Conservation (phyloP, 2,113 vertebrate species). For the Lontra canadensis region DNA sequence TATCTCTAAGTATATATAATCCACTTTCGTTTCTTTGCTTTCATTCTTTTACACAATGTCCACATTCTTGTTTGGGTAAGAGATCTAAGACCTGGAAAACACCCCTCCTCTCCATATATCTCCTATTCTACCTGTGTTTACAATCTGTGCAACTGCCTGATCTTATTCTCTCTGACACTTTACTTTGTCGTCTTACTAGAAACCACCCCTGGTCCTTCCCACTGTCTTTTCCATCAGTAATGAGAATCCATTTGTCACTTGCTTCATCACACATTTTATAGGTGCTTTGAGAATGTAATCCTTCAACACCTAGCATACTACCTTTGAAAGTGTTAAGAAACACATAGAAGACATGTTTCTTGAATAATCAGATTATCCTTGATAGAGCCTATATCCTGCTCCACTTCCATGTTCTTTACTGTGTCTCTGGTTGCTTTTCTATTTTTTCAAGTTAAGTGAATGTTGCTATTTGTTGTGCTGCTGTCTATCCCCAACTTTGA, state of each 20-base stretch:
- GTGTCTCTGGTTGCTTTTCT: neutral
- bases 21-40: neutral
- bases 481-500: neutral
- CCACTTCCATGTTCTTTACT: neutral
- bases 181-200: neutral
- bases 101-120: neutral
- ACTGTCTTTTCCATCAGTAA: neutral
- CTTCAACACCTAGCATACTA: neutral
- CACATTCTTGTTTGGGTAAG: neutral
- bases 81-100: neutral
- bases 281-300: neutral
- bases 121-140: neutral
- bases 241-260: neutral
- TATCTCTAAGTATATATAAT: neutral
- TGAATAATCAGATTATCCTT: neutral
- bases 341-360: neutral
- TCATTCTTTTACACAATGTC: neutral
- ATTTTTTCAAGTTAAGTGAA: neutral
- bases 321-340: neutral
- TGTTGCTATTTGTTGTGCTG: neutral
- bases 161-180: neutral
- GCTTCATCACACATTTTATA: neutral
- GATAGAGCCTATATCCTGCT: neutral
- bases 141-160: neutral
- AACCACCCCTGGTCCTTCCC: neutral